These are phyloP conservation scores for Takifugu bimaculatus DNA, from an alignment of 2,113 vertebrate species.

Conservation along the genomic window DNA sequence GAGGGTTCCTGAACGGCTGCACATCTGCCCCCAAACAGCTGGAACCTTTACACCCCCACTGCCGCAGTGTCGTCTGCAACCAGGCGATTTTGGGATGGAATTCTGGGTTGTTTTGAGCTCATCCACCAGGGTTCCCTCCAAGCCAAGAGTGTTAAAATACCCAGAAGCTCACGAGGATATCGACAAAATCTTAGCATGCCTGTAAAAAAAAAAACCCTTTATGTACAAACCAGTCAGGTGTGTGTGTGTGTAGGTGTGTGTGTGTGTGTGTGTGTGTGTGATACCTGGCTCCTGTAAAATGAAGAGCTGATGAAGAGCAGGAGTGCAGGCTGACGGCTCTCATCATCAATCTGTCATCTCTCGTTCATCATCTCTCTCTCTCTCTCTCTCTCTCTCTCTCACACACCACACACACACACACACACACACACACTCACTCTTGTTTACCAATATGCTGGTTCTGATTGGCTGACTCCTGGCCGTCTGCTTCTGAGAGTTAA, in stretches of 20 bases:
- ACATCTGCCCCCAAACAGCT: too few species aligned
- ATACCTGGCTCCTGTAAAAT: constrained; percentile 61
- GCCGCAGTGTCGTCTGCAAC: too few species aligned
- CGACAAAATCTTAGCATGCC: too few species aligned
- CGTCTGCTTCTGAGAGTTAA: too few species aligned
- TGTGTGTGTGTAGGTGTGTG: constrained; percentile 16
- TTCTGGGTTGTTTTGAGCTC: too few species aligned
- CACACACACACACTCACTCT: background rate
- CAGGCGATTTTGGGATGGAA: too few species aligned
- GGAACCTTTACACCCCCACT: too few species aligned
- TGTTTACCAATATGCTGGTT: background rate
- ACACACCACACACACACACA: background rate
- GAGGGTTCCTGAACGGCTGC: constrained; percentile 23
- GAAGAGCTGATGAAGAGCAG: constrained; percentile 69
- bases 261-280: constrained; percentile 2
- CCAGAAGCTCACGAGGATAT: too few species aligned
- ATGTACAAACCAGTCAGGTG: background rate
- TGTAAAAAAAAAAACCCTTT: too few species aligned
- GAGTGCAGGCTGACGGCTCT: constrained; percentile 59
- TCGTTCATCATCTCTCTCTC: constrained; percentile 19
- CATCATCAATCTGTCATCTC: constrained; percentile 75
- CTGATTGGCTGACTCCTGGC: constrained; percentile 9
- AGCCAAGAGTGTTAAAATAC: background rate
- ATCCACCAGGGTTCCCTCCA: too few species aligned
- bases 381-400: constrained; percentile 52